Conservation (phyloP, 2,888 invertebrate genomes). For the Eupeodes latifasciatus region DNA sequence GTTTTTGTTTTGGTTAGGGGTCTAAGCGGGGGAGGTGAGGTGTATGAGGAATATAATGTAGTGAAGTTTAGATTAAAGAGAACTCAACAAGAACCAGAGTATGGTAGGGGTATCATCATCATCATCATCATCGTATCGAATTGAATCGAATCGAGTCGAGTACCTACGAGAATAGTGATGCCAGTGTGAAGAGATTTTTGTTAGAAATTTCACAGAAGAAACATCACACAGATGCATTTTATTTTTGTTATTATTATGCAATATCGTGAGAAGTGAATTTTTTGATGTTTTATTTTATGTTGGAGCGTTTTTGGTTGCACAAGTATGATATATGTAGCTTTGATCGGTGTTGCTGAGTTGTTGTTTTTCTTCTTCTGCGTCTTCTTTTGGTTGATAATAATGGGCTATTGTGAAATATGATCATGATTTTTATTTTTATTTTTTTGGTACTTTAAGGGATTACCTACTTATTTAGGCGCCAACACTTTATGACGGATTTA, state of each 20-base stretch:
- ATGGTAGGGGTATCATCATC: constrained; percentile 14
- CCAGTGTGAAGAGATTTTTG: constrained; percentile 12
- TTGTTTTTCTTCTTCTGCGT: background rate
- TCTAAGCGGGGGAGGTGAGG: background rate
- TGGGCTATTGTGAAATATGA: background rate
- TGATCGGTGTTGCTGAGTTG: constrained; percentile 57
- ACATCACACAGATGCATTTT: constrained; percentile 68
- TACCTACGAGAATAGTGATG: background rate
- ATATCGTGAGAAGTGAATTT: constrained; percentile 72
- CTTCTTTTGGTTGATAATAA: background rate
- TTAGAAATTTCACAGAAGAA: constrained; percentile 20
- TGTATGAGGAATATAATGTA: background rate
- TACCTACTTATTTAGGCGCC: no score
- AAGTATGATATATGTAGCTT: background rate
- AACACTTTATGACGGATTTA: no score
- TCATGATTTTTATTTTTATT: no score
- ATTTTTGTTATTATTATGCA: constrained; percentile 67
- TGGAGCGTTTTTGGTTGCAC: constrained; percentile 27
- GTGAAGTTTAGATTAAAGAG: constrained; percentile 5
- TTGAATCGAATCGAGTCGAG: no score
- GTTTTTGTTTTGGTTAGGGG: background rate
- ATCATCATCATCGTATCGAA: background rate
- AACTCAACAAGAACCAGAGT: constrained; percentile 29
- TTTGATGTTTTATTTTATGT: constrained; percentile 34
- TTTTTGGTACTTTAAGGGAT: no score